phyloP scores from a whole-genome alignment of 2,113 vertebrate genomes.

The human (Homo sapiens) region GRCh38 chr11:115336501-115337000 shows the following conservation, averaged over 20 bases:
- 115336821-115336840: conserved; percentile 22
- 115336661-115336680: conserved; percentile 22
- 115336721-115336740: conserved; percentile 47
- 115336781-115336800: conserved; percentile 41
- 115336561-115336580: not conserved
- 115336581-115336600: not conserved
- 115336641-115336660: not conserved
- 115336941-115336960: not conserved
- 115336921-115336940: not conserved
- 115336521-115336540: not conserved
- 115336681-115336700: conserved; percentile 45
- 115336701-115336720: conserved; percentile 6
- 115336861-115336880: not conserved
- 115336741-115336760: conserved; percentile 54
- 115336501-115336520: not conserved
- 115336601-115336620: conserved; percentile 13
- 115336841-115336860: not conserved
- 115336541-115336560: not conserved
- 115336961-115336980: not conserved
- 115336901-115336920: not conserved
- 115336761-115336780: not conserved
- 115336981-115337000: not conserved
- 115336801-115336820: conserved; percentile 46
- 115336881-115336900: conserved; percentile 15
- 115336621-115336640: conserved; percentile 37